Conservation (phyloP, 2,113 vertebrate genomes). For the Toxotes jaculatrix region DNA sequence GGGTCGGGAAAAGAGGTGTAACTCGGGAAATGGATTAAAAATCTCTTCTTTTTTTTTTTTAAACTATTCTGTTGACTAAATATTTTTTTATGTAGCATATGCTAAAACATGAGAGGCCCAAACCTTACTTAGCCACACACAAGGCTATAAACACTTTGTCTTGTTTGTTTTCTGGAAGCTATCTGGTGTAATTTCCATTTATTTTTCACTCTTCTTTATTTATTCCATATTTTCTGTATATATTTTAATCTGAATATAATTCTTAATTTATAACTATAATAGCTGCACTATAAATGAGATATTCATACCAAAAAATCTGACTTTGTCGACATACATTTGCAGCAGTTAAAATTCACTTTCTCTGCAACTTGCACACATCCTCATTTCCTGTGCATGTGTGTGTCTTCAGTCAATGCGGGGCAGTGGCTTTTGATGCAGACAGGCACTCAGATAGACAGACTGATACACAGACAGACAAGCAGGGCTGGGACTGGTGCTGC, state of each 20-base stretch:
- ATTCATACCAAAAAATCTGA: not conserved
- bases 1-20: too few species aligned
- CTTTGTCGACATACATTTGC: not conserved
- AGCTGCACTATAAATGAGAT: not conserved
- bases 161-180: too few species aligned
- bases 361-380: not conserved
- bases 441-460: slow-evolving; percentile 2
- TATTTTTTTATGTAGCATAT: too few species aligned
- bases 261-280: not conserved
- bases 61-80: too few species aligned
- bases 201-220: not conserved
- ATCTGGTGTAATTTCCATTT: too few species aligned
- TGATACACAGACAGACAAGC: slow-evolving; percentile 18
- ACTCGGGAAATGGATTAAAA: too few species aligned
- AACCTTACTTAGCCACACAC: too few species aligned
- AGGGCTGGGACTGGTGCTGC: slow-evolving; percentile 50
- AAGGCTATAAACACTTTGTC: too few species aligned
- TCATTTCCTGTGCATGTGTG: slow-evolving; percentile 5
- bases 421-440: slow-evolving; percentile 38
- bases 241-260: not conserved
- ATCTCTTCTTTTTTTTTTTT: too few species aligned
- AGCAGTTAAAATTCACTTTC: slow-evolving; percentile 32
- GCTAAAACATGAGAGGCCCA: too few species aligned
- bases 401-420: slow-evolving; percentile 38
- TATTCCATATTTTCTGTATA: not conserved